Base-by-base conservation (phyloP, 2,797 vertebrate genomes). In the Coracias cyanogaster region DNA sequence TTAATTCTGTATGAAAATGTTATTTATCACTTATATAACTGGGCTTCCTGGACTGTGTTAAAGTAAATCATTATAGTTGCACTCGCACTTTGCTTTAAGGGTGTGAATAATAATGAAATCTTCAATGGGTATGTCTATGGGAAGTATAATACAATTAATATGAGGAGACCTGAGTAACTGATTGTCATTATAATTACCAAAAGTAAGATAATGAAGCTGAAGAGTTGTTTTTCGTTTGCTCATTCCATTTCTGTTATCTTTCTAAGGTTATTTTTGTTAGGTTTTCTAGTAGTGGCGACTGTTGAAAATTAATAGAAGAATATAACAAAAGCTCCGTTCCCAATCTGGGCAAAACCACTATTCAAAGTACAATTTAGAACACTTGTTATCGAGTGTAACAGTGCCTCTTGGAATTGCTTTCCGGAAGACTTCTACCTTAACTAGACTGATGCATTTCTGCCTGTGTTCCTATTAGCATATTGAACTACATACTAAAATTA, bases 191-290 rank as follows among this genome's bases (percentile, higher is more conserved):
- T 81, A 95, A 94, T 94, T 91, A 87, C 86, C 37, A 31, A 15
- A 91, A 92, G 57, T 67, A 78, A 92, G 82, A 83, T 93, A 95
- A 94, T 69, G 72, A 78, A 71, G 64, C 82, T 54, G 49, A 82
- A 46, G 58, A 24, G 69, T 96, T 93, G 76, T 62, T 90, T 94
- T 94, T 87, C 46, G 81, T 93, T 85, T 69, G 79, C 10, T 89
- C 41, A 15, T 86, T 85, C 83, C 28, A 33, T 72, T 35, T 76
- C 78, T 82, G 17, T 94, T 95, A 62, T 87, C 89, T 61, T 83
- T 90, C 46, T 25, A 54, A 93, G 73, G 45, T 92, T 94, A 80
- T 46, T 35, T 93, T 96, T 92, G 70, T 90, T 90, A 71, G 1
- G 2, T 18, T 69, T 89, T 89, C 39, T 79, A 25, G 91, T 93